Conservation (phyloP, 2,888 invertebrate species). For the Unio delphinus region DNA sequence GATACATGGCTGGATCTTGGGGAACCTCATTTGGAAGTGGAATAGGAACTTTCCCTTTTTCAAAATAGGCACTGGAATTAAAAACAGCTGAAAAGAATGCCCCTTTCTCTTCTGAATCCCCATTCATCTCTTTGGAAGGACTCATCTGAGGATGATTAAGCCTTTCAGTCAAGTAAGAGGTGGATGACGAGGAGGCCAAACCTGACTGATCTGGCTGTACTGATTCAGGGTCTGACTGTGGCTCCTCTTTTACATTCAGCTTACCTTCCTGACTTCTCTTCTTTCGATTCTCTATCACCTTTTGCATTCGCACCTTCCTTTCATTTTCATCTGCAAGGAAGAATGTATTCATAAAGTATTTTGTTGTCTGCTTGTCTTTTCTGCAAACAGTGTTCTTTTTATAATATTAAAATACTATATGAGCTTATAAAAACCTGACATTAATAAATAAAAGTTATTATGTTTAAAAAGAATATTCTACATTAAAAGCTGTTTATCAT, state of each 20-base stretch:
- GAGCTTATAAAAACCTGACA: too few relatives aligned
- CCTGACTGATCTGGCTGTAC: constrained; percentile 25
- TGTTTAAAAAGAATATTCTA: too few relatives aligned
- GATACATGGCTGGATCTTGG: constrained; percentile 44
- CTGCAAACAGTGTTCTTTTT: too few relatives aligned
- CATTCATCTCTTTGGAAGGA: neutral
- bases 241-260: constrained; percentile 41
- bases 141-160: neutral
- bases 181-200: constrained; percentile 7
- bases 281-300: constrained; percentile 88
- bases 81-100: neutral
- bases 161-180: neutral
- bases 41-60: neutral
- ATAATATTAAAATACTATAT: too few relatives aligned
- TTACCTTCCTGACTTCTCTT: constrained; percentile 26
- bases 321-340: constrained; percentile 81
- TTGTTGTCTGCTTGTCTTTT: neutral
- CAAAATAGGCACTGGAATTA: neutral
- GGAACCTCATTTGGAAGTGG: constrained; percentile 3
- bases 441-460: too few relatives aligned
- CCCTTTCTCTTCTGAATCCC: neutral
- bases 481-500: too few relatives aligned
- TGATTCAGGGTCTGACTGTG: constrained; percentile 30
- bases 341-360: neutral
- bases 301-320: constrained; percentile 80